Evolutionary conservation across 1,140 invertebrate genomes (phyloP).

Genomic region (Drosophila mojavensis): DNA sequence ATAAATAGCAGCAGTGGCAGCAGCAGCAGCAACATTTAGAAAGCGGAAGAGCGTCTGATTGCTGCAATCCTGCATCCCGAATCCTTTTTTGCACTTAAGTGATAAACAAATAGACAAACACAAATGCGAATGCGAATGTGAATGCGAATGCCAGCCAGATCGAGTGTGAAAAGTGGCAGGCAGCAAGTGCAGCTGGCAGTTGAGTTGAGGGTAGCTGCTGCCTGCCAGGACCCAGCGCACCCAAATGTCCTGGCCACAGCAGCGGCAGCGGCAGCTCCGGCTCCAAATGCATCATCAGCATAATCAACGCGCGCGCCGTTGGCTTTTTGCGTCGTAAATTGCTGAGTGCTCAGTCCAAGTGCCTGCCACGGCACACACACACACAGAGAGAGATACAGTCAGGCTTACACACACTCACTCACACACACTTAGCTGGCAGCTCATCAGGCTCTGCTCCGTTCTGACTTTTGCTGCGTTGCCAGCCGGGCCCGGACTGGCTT

Average conservation of each 20-base stretch:
- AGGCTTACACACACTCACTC: not conserved
- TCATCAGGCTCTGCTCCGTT: conserved; percentile 50
- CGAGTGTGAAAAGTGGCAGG: conserved; percentile 81
- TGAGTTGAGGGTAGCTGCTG: not conserved
- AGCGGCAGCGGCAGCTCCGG: conserved; percentile 16
- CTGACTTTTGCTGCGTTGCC: conserved; percentile 64
- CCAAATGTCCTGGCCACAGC: conserved; percentile 22
- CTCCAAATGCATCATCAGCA: conserved; percentile 78
- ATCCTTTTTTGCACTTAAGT: conserved; percentile 83
- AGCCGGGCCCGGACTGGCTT: conserved; percentile 41
- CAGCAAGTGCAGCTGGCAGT: not conserved
- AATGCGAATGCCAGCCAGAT: conserved; percentile 52
- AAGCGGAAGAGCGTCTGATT: conserved; percentile 47
- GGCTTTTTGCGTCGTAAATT: conserved; percentile 81
- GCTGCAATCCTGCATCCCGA: conserved; percentile 52
- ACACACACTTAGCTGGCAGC: conserved; percentile 33
- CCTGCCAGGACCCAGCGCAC: not conserved
- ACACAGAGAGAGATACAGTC: not conserved
- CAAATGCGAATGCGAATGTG: conserved; percentile 20
- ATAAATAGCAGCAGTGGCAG: conserved; percentile 28
- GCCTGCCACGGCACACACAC: conserved; percentile 25
- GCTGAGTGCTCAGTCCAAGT: conserved; percentile 69
- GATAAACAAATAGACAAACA: conserved; percentile 81
- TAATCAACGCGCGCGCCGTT: conserved; percentile 80
- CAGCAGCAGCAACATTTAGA: conserved; percentile 36